Evolutionary conservation across 2,888 invertebrate species (phyloP), one percentile per base, ranked within the genome.

Genomic region (Oithona nana): DNA sequence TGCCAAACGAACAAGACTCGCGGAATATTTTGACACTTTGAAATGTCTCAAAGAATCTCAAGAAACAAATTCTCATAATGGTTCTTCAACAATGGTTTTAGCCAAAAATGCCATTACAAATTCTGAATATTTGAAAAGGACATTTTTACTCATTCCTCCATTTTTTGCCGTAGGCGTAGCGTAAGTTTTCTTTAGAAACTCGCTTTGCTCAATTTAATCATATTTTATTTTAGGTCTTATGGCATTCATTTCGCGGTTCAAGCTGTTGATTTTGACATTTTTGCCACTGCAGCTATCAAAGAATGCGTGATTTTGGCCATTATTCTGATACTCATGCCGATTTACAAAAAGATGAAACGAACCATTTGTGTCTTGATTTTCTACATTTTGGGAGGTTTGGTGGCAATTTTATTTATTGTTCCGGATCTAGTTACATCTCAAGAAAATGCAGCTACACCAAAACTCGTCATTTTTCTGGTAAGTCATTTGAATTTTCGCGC

Each of bases 211-310:
- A n/a, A n/a, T n/a, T n/a, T n/a, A n/a, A 16, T 39, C 16, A 39
- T 39, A 39, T 16, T 39, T 39, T 39, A 11, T 11, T 39, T 39
- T 39, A 39, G 39, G 13, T 54, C 54, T 3, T 57, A 57, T 3
- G 57, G 57, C 29, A 57, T 57, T 31, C 57, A 57, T 31, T 57
- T 57, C 26, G n/a, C 57, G 6, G 57, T 39, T 3, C 20, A 57
- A 57, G 4, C 28, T 11, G 48, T 57, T 6, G 31, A 30, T 4
- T 57, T 57, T 3, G 20, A 57, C 31, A 57, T 57, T 30, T 57
- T 57, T 28, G 3, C n/a, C 20, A 39, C 28, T 6, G 20, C 31
- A 6, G 31, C 20, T 31, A 31, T 31, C 48, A 57, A 57, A 26
- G 57, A 57, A 22, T 2, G 29, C 31, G 11, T 57, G 1, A 30